phyloP scores from a whole-genome alignment of 2,888 invertebrate genomes.

The Tyria jacobaeae region DNA sequence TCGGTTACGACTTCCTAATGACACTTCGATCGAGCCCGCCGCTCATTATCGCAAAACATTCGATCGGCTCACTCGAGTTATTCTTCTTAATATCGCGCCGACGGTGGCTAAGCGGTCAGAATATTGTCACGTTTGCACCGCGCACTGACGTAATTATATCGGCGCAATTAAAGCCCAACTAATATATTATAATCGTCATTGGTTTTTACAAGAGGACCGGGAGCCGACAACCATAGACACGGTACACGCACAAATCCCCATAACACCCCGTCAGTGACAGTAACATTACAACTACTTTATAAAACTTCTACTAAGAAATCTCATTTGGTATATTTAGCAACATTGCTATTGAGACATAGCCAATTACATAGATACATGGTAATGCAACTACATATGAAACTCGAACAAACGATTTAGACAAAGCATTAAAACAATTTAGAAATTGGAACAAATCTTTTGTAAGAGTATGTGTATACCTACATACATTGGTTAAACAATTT shows the following conservation, averaged over 20 bases:
- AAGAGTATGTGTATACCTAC: not conserved
- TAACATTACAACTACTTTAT: constrained; percentile 64
- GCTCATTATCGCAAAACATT: constrained; percentile 84
- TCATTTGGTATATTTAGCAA: constrained; percentile 25
- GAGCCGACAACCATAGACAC: constrained; percentile 69
- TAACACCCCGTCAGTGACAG: constrained; percentile 65
- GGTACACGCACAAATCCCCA: constrained; percentile 67
- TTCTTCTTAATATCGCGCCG: constrained; percentile 83
- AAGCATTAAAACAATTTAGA: constrained; percentile 16
- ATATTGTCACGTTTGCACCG: constrained; percentile 84
- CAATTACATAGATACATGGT: not conserved
- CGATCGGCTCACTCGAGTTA: constrained; percentile 81
- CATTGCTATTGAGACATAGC: constrained; percentile 1
- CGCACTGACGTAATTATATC: constrained; percentile 84
- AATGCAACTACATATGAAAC: not conserved
- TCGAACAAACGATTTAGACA: constrained; percentile 21
- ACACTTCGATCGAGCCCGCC: constrained; percentile 82
- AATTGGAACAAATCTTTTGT: not conserved
- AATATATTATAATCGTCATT: constrained; percentile 86
- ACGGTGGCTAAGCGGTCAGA: constrained; percentile 74
- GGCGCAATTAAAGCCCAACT: constrained; percentile 84
- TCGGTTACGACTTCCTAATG: constrained; percentile 85
- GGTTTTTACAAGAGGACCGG: constrained; percentile 77
- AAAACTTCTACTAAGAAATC: constrained; percentile 62
- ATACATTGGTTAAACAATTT: not conserved